These are phyloP conservation scores for Aphaenogaster floridana DNA, from an alignment of 1,140 invertebrate genomes.

Conservation along the genomic window DNA sequence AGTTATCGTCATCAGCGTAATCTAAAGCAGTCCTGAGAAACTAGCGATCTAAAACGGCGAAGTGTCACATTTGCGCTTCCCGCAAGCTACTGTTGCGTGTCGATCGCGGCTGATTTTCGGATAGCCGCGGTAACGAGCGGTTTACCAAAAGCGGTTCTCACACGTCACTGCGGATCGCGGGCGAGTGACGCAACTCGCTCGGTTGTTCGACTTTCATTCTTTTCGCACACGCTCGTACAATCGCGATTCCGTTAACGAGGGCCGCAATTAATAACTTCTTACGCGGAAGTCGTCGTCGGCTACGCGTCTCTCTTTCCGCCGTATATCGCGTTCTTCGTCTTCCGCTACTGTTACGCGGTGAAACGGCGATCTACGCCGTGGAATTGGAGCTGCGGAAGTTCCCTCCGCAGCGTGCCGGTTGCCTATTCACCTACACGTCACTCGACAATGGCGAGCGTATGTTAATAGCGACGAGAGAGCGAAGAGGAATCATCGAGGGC, in stretches of 20 bases:
- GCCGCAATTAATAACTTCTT: slow-evolving; percentile 67
- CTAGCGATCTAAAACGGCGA: not conserved
- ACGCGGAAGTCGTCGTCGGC: slow-evolving; percentile 54
- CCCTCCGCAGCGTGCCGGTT: slow-evolving; percentile 13
- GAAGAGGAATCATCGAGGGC: not conserved
- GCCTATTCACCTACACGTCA: slow-evolving; percentile 30
- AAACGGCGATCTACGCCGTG: slow-evolving; percentile 18
- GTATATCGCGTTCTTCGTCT: slow-evolving; percentile 10
- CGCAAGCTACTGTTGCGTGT: slow-evolving; percentile 25
- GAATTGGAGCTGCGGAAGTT: slow-evolving; percentile 57
- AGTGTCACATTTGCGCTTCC: slow-evolving; percentile 16
- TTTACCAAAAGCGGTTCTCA: slow-evolving; percentile 44
- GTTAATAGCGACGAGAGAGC: slow-evolving; percentile 34
- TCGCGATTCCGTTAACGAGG: slow-evolving; percentile 65
- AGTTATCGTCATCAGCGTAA: slow-evolving; percentile 13
- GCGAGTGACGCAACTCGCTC: slow-evolving; percentile 52
- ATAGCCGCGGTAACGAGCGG: slow-evolving; percentile 20
- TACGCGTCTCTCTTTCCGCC: slow-evolving; percentile 34
- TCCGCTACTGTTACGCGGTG: slow-evolving; percentile 34
- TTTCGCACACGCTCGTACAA: slow-evolving; percentile 40
- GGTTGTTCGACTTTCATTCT: slow-evolving; percentile 56
- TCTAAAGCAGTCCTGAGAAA: slow-evolving; percentile 42
- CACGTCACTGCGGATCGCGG: slow-evolving; percentile 43
- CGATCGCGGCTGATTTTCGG: slow-evolving; percentile 38
- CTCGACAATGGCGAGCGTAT: not conserved